phyloP scores from a whole-genome alignment of 2,113 vertebrate genomes.

The Salvelinus alpinus region DNA sequence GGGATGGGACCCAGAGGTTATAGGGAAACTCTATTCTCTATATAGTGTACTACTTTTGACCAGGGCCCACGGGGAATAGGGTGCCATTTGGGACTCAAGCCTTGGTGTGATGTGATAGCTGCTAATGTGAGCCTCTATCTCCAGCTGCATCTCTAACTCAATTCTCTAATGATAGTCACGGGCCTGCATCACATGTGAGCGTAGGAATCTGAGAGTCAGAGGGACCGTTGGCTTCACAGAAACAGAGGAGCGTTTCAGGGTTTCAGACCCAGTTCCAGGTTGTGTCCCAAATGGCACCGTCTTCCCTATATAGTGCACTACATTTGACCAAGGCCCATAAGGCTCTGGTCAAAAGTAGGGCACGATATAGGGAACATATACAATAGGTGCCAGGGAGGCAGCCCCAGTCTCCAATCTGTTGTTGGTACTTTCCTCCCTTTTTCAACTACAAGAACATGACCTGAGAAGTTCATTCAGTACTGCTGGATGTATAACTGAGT shows the following conservation, averaged over 20 bases:
- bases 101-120: neutral
- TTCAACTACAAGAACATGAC: slow-evolving; percentile 37
- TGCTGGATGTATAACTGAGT: slow-evolving; percentile 30
- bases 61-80: too few species aligned
- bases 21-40: neutral
- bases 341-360: too few species aligned
- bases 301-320: too few species aligned
- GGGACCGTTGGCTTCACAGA: slow-evolving; percentile 19
- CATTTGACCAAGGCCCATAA: too few species aligned
- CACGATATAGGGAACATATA: too few species aligned
- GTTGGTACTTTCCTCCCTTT: slow-evolving; percentile 30
- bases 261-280: too few species aligned
- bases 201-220: slow-evolving; percentile 46
- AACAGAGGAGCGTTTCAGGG: neutral
- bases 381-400: too few species aligned
- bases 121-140: slow-evolving; percentile 33
- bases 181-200: slow-evolving; percentile 63
- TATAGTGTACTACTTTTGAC: too few species aligned
- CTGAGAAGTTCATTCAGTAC: slow-evolving; percentile 38
- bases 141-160: slow-evolving; percentile 57
- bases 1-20: neutral
- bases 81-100: too few species aligned
- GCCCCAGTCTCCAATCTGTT: neutral
- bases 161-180: slow-evolving; percentile 68
- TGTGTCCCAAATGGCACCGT: too few species aligned